phyloP scores from a whole-genome alignment of 2,888 invertebrate species.

The Pachycephus smyrnensis region DNA sequence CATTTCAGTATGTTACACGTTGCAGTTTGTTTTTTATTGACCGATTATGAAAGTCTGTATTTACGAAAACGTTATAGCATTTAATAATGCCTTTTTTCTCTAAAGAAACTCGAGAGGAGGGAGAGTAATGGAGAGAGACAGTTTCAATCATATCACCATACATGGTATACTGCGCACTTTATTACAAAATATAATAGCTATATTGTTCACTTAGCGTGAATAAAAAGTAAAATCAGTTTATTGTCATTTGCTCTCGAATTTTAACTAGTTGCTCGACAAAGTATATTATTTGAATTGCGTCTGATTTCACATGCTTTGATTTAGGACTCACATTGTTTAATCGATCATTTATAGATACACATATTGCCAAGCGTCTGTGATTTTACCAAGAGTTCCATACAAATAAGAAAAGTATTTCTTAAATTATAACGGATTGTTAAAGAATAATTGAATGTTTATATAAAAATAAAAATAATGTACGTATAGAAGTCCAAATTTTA shows the following conservation, averaged over 20 bases:
- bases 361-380: constrained; percentile 19
- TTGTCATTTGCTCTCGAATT: too few species aligned
- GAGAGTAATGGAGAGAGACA: neutral
- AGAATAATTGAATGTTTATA: neutral
- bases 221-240: neutral
- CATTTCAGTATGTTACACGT: neutral
- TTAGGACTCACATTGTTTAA: neutral
- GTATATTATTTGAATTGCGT: too few species aligned
- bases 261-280: too few species aligned
- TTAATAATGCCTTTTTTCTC: neutral
- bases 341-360: neutral
- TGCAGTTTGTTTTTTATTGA: neutral
- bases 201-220: neutral
- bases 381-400: constrained; percentile 2
- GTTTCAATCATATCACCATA: neutral
- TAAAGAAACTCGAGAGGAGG: neutral
- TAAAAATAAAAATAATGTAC: neutral
- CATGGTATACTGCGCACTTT: neutral
- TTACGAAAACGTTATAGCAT: neutral
- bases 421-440: constrained; percentile 21
- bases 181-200: neutral
- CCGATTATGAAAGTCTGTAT: neutral
- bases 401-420: constrained; percentile 12
- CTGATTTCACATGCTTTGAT: neutral
- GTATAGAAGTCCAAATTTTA: neutral